Base-by-base conservation (phyloP, 2,888 invertebrate species). In the Torymus auratus region DNA sequence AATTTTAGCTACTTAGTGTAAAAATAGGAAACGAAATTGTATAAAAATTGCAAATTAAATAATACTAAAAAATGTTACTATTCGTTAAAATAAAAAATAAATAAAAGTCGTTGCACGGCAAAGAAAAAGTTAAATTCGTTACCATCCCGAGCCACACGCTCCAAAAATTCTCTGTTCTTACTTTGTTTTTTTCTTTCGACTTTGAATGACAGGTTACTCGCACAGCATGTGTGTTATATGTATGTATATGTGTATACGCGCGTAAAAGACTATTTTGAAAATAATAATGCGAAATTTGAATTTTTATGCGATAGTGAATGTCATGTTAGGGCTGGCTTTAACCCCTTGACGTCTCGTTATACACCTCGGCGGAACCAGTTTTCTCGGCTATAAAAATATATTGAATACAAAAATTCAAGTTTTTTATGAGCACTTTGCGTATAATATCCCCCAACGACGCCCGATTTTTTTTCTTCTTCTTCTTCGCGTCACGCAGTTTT, bases 361-460 rank as follows among this genome's bases (percentile, higher is more conserved):
- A n/a, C 23, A 20, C n/a, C 13, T n/a, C 17, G 55, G 20, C 23
- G 23, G 13, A 69, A 69, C 69, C 69, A 69, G 69, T 69, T 69
- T 67, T 69, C 28, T 41, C 15, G 56, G 28, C 58, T 69, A 58
- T 58, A 68, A 68, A 68, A 68, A 55, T 68, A 68, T 53, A 55
- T 68, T 69, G 69, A 28, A 58, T 58, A 58, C 20, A 70, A 70
- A 70, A 70, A 50, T 28, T 70, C 60, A 60, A 58, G 69, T 28
- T 55, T 56, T 5, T 20, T 17, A n/a, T 68, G 55, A 23, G 23
- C 55, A 68, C 67, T 23, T 68, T 23, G 17, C 55, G 17, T 55
- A 23, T 23, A 64, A 4, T 17, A 13, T 12, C 50, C 13, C 61
- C 13, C 13, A 17, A 28, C 23, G 61, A 61, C 13, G 20, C 20